These are phyloP conservation scores for Sebastes matsubarae DNA, from an alignment of 2,797 vertebrate genomes.

Conservation along the genomic window DNA sequence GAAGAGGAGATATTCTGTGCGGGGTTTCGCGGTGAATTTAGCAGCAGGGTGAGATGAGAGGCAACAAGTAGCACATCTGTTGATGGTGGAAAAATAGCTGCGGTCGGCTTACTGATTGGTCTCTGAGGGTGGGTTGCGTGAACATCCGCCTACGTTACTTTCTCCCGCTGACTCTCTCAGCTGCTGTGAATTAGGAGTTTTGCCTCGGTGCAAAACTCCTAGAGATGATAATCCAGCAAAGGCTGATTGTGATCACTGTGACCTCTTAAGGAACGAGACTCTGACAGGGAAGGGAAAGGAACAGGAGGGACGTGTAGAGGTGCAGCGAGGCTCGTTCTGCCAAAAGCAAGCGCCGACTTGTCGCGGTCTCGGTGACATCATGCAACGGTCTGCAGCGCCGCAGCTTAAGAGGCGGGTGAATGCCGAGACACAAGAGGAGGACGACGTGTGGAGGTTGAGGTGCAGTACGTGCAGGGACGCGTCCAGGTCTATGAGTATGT, in stretches of 20 bases:
- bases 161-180: constrained; percentile 1
- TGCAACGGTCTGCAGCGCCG: constrained; percentile 4
- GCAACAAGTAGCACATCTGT: constrained; percentile 72
- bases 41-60: constrained; percentile 35
- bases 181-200: constrained; percentile 14
- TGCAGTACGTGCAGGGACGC: constrained; percentile 16
- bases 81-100: constrained; percentile 38
- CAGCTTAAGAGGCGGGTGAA: constrained; percentile 2
- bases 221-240: neutral
- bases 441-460: constrained; percentile 14
- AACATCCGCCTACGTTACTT: constrained; percentile 20
- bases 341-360: constrained; percentile 41
- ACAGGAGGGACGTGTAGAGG: constrained; percentile 13
- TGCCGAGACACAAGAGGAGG: neutral
- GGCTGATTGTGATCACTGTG: constrained; percentile 1
- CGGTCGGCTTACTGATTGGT: constrained; percentile 23
- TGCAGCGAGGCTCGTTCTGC: constrained; percentile 38
- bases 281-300: neutral
- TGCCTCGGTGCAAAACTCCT: neutral
- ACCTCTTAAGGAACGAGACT: constrained; percentile 11
- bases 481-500: neutral
- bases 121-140: constrained; percentile 26
- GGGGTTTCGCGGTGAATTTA: constrained; percentile 48
- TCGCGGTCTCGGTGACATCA: constrained; percentile 31
- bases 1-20: constrained; percentile 16